Evolutionary conservation across 2,113 vertebrate genomes (phyloP).

Genomic region (Ageneiosus marmoratus): DNA sequence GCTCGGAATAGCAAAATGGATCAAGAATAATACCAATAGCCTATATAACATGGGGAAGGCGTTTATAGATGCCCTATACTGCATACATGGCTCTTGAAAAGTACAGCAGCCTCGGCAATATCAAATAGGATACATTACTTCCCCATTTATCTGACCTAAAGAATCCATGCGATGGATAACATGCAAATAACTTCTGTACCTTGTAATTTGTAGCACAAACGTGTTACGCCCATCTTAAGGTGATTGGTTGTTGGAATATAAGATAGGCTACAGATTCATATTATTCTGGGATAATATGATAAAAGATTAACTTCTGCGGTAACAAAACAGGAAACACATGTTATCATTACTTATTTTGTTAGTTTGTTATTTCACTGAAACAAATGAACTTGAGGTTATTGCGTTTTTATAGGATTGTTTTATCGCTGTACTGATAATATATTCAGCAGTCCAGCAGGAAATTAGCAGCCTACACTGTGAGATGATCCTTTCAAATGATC

Average conservation of each 20-base stretch:
- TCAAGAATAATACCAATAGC: background rate
- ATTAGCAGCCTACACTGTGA: conserved; percentile 26
- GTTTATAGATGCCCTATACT: background rate
- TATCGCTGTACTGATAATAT: conserved; percentile 35
- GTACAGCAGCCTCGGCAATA: background rate
- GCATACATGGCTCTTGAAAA: background rate
- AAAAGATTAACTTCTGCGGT: background rate
- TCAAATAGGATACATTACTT: background rate
- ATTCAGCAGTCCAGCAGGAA: conserved; percentile 35
- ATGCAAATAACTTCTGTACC: background rate
- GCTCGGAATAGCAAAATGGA: conserved; percentile 24
- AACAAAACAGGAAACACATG: background rate
- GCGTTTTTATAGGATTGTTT: conserved; percentile 30
- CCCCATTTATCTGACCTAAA: background rate
- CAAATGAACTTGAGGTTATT: conserved; percentile 9
- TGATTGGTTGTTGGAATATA: no score
- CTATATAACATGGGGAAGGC: conserved; percentile 1
- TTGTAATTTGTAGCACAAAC: conserved; percentile 7
- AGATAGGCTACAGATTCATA: background rate
- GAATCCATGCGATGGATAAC: background rate
- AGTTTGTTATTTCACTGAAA: no score
- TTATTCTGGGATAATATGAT: conserved; percentile 10
- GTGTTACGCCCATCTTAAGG: background rate
- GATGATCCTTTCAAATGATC: conserved; percentile 18
- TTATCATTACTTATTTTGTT: conserved; percentile 16